phyloP scores from a whole-genome alignment of 92 coral and sea anemone genomes.

The Nematostella vectensis region DNA sequence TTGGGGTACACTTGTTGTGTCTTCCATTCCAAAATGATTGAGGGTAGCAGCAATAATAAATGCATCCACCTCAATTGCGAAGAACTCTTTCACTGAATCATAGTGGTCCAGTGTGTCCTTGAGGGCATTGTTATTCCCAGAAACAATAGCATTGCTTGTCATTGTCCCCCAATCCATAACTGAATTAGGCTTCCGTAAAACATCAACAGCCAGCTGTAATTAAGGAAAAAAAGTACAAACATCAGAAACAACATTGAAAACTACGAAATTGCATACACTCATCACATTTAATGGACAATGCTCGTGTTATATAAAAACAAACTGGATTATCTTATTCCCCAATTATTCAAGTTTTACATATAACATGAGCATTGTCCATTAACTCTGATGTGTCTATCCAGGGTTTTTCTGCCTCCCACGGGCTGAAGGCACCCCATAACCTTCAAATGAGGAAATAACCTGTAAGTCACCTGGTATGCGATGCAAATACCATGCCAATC shows the following conservation, averaged over 20 bases:
- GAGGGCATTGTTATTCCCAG: constrained; percentile 29
- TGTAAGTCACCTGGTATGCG: constrained; percentile 31
- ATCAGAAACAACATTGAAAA: too few species aligned
- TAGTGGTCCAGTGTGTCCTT: constrained; percentile 15
- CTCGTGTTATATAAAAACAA: too few species aligned
- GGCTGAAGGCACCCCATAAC: too few species aligned
- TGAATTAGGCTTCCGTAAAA: constrained; percentile 19
- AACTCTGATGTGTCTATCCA: too few species aligned
- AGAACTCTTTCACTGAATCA: constrained; percentile 22
- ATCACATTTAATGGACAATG: too few species aligned
- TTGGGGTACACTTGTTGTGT: background rate
- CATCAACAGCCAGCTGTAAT: constrained; percentile 17
- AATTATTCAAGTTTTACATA: too few species aligned
- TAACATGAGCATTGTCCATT: too few species aligned
- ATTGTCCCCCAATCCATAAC: constrained; percentile 35
- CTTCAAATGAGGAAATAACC: background rate
- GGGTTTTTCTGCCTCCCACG: too few species aligned
- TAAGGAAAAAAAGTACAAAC: constrained; percentile 8
- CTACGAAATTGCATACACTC: too few species aligned
- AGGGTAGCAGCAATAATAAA: constrained; percentile 19
- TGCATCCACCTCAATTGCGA: constrained; percentile 22
- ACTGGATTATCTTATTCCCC: too few species aligned
- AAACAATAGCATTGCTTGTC: constrained; percentile 24
- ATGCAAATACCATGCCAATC: constrained; percentile 64
- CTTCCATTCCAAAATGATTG: constrained; percentile 32